phyloP scores from a whole-genome alignment of 2,888 invertebrate genomes.

The Epirrhoe alternata region DNA sequence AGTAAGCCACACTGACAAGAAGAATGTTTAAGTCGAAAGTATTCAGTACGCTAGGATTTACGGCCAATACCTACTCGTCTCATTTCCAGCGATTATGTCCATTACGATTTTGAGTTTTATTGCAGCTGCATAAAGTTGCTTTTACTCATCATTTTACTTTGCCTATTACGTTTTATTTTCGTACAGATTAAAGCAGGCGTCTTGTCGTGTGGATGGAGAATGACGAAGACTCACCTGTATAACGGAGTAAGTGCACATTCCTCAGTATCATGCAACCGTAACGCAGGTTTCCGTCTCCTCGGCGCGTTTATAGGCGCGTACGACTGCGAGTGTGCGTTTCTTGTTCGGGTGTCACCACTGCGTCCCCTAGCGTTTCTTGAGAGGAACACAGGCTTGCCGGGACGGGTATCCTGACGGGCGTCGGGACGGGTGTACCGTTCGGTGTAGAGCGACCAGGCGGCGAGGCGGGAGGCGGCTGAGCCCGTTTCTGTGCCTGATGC shows the following conservation, averaged over 20 bases:
- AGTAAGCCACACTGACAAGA: too few species aligned
- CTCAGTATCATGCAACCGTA: conserved; percentile 58
- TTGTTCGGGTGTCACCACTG: conserved; percentile 57
- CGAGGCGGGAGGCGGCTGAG: conserved; percentile 57
- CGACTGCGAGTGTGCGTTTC: conserved; percentile 50
- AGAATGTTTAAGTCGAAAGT: too few species aligned
- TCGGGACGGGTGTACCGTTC: conserved; percentile 57
- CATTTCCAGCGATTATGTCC: too few species aligned
- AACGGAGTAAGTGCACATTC: conserved; percentile 36
- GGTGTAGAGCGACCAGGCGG: conserved; percentile 69
- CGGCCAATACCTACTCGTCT: too few species aligned
- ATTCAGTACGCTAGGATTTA: too few species aligned
- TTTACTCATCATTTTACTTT: too few species aligned
- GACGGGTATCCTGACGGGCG: conserved; percentile 50
- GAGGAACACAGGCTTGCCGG: conserved; percentile 67
- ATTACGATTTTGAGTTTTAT: too few species aligned
- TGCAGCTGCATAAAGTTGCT: too few species aligned
- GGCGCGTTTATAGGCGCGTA: conserved; percentile 22
- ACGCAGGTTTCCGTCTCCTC: conserved; percentile 60
- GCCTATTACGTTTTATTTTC: too few species aligned
- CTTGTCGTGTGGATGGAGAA: too few species aligned
- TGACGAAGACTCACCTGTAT: conserved; percentile 27
- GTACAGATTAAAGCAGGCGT: too few species aligned
- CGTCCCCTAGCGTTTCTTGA: conserved; percentile 67
- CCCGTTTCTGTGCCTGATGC: conserved; percentile 29